Conservation (phyloP, 1,140 invertebrate genomes). For the Bombus cullumanus region DNA sequence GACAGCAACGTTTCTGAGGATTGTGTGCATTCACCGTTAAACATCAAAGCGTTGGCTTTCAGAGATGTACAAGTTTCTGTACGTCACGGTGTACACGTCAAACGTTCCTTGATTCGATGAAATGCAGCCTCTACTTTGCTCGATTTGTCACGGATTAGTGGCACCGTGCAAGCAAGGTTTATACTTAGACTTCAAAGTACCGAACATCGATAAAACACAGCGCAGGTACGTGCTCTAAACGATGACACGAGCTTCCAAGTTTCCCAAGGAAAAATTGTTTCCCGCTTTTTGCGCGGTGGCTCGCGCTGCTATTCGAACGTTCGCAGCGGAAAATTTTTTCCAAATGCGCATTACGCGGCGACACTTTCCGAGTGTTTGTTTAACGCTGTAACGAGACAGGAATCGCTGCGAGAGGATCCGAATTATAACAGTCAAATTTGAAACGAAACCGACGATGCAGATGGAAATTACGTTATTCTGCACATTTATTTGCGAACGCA, state of each 20-base stretch:
- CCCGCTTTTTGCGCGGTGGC: no score
- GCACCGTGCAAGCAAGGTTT: background rate
- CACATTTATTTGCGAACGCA: no score
- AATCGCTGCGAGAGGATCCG: no score
- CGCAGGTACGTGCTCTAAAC: background rate
- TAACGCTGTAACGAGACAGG: no score
- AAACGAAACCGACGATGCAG: no score
- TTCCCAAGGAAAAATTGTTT: no score
- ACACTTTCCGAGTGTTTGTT: no score
- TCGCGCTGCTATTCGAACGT: no score
- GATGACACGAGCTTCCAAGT: background rate
- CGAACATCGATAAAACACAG: background rate
- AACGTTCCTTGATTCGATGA: conserved; percentile 24
- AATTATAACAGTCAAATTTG: no score
- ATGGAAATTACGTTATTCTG: no score
- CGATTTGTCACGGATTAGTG: conserved; percentile 1
- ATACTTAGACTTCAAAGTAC: conserved; percentile 27
- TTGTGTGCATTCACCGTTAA: background rate
- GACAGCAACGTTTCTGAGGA: background rate
- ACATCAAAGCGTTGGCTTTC: conserved; percentile 19
- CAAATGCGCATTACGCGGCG: no score
- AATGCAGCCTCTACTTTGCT: conserved; percentile 1
- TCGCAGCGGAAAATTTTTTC: no score
- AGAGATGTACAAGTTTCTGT: background rate
- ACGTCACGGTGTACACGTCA: background rate